phyloP scores from a whole-genome alignment of 1,140 invertebrate species.

The Agrilus planipennis region DNA sequence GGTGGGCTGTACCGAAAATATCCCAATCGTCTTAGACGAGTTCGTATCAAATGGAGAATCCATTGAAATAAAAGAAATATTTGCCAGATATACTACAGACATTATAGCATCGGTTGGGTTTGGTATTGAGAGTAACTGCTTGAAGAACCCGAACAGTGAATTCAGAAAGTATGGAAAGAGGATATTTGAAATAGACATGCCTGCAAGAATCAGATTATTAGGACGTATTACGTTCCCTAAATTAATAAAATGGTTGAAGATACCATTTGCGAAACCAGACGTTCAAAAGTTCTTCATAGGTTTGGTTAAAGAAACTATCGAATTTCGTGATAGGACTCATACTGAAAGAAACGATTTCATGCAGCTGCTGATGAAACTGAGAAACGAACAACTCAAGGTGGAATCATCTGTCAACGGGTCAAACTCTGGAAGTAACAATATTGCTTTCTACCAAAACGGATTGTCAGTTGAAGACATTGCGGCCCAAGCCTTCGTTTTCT shows the following conservation, averaged over 20 bases:
- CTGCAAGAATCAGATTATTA: neutral
- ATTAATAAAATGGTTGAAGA: neutral
- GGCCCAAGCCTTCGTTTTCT: conserved; percentile 40
- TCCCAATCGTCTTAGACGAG: conserved; percentile 32
- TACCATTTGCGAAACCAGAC: neutral
- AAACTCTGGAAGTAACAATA: conserved; percentile 10
- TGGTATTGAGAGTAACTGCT: conserved; percentile 39
- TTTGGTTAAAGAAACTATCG: conserved; percentile 30
- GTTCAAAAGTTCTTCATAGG: conserved; percentile 21
- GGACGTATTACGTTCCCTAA: too few species aligned
- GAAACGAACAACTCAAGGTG: too few species aligned
- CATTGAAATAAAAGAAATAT: conserved; percentile 37
- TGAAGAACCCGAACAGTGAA: conserved; percentile 37
- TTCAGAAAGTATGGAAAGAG: conserved; percentile 36
- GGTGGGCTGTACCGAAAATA: conserved; percentile 13
- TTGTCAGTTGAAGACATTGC: conserved; percentile 16
- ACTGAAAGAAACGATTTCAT: conserved; percentile 13
- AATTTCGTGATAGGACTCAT: conserved; percentile 26
- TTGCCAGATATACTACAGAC: conserved; percentile 39
- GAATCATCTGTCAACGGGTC: conserved; percentile 25
- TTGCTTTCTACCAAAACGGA: conserved; percentile 10
- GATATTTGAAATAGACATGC: conserved; percentile 17
- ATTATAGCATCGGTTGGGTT: conserved; percentile 44
- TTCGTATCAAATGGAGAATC: conserved; percentile 13
- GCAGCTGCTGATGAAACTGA: conserved; percentile 12